Conservation (phyloP, 2,888 invertebrate genomes). For the Hololepta plana region DNA sequence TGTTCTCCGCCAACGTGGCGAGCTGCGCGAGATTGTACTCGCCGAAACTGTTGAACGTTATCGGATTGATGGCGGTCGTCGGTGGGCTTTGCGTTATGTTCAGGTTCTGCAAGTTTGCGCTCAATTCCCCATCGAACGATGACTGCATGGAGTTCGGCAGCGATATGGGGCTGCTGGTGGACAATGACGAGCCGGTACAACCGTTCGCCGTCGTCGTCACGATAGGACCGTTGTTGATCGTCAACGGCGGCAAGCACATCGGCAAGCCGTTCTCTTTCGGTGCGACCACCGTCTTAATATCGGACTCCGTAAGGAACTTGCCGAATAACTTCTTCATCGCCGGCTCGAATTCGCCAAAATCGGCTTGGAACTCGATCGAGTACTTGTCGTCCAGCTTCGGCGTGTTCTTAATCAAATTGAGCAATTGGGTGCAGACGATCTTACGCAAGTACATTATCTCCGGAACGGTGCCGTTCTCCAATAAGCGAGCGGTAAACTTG, state of each 20-base stretch:
- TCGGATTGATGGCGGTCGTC: constrained; percentile 25
- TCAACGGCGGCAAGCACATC: constrained; percentile 19
- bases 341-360: constrained; percentile 59
- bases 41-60: constrained; percentile 52
- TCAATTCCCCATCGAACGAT: constrained; percentile 59
- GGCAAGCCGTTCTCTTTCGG: constrained; percentile 29
- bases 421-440: constrained; percentile 57
- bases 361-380: constrained; percentile 65
- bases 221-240: constrained; percentile 16
- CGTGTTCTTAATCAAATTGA: constrained; percentile 59
- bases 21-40: constrained; percentile 75
- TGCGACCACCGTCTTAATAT: constrained; percentile 13
- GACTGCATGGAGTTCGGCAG: constrained; percentile 51
- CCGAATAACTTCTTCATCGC: constrained; percentile 56
- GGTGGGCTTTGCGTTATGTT: constrained; percentile 17
- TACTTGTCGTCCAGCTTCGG: constrained; percentile 68
- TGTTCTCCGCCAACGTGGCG: constrained; percentile 64
- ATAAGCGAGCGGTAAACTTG: constrained; percentile 62
- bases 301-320: constrained; percentile 26
- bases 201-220: constrained; percentile 17
- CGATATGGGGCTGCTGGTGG: constrained; percentile 51
- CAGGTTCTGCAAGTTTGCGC: constrained; percentile 21
- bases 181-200: constrained; percentile 29
- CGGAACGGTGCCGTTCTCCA: constrained; percentile 68
- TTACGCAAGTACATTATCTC: constrained; percentile 74